A percentile compares a stretch with the other conserved stretches of the same genome.
Conservation (phyloP, 2,113 vertebrate species). For the Pipra filicauda region DNA sequence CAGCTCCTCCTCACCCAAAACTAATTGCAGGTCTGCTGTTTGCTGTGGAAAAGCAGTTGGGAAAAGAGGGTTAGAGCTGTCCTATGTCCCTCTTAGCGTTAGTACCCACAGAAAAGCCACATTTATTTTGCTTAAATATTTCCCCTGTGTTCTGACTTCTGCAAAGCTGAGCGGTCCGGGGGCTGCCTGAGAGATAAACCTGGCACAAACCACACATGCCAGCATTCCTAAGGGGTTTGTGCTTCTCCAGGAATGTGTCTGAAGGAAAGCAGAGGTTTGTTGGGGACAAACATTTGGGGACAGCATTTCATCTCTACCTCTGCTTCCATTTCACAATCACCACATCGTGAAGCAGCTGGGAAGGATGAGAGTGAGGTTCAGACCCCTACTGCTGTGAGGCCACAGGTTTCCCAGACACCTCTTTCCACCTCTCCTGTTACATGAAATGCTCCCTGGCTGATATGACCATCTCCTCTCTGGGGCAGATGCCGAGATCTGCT, state of each 20-base stretch:
- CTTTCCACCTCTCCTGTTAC: background rate
- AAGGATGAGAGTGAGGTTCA: background rate
- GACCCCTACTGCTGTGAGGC: background rate
- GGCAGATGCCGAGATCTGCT: background rate
- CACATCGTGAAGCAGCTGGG: accelerated
- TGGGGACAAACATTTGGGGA: background rate
- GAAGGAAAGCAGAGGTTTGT: background rate
- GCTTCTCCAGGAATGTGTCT: background rate
- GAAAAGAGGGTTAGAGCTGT: background rate
- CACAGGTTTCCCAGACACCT: accelerated
- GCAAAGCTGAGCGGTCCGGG: accelerated
- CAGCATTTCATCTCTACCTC: background rate
- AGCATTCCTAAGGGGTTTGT: background rate
- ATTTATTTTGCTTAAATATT: background rate
- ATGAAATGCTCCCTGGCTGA: background rate
- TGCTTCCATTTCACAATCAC: background rate
- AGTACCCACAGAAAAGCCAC: background rate
- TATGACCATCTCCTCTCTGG: background rate
- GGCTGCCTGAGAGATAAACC: background rate
- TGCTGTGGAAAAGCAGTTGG: background rate
- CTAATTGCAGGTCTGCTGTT: background rate
- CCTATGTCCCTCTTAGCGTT: background rate
- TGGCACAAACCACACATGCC: background rate
- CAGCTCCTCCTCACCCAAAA: background rate
- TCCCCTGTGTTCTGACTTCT: background rate